Evolutionary conservation across 2,888 invertebrate species (phyloP).

Genomic region (Chymomyza amoena): DNA sequence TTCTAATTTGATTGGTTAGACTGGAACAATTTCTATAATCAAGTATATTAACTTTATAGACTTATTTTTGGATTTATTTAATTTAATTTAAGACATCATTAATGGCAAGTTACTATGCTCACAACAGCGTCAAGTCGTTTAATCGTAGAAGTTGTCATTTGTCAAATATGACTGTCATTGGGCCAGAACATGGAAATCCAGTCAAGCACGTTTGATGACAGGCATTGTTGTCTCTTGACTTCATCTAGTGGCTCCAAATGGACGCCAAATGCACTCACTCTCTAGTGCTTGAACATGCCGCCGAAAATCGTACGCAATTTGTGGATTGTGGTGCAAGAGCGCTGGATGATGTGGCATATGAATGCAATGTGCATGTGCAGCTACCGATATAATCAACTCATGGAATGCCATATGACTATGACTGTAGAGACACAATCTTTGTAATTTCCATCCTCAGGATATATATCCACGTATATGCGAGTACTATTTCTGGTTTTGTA

Average conservation of each 20-base stretch:
- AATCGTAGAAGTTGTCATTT: not conserved
- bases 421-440: not conserved
- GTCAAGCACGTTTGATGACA: slow-evolving; percentile 5
- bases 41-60: too few relatives aligned
- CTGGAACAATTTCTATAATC: too few relatives aligned
- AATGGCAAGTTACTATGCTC: not conserved
- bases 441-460: not conserved
- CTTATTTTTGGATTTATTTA: too few relatives aligned
- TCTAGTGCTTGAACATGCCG: not conserved
- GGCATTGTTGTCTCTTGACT: slow-evolving; percentile 6
- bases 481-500: not conserved
- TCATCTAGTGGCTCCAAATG: slow-evolving; percentile 17
- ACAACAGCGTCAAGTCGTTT: not conserved
- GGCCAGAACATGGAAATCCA: slow-evolving; percentile 12
- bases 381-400: slow-evolving; percentile 67
- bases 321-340: not conserved
- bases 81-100: too few relatives aligned
- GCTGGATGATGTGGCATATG: slow-evolving; percentile 16
- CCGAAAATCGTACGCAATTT: not conserved
- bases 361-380: slow-evolving; percentile 50
- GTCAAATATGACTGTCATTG: not conserved
- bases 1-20: too few relatives aligned
- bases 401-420: slow-evolving; percentile 31
- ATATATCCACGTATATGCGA: too few relatives aligned
- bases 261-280: not conserved